Evolutionary conservation across 2,888 invertebrate genomes (phyloP).

Genomic region (Laspeyria flexula): DNA sequence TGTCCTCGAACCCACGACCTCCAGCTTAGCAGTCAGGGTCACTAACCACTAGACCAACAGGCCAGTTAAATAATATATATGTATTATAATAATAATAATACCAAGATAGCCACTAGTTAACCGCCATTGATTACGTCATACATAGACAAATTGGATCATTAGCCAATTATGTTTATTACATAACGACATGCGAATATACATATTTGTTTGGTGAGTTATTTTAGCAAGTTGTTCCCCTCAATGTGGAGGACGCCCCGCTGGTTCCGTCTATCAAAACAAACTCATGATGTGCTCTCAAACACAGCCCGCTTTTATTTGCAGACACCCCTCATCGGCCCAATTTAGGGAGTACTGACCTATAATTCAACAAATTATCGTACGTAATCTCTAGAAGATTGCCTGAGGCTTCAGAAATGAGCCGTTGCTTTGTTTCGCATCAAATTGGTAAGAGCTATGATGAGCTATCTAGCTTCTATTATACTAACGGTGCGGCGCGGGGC

Average conservation of each 20-base stretch:
- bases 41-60: too few species aligned
- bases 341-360: conserved; percentile 38
- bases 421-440: too few species aligned
- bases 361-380: conserved; percentile 31
- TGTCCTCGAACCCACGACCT: too few species aligned
- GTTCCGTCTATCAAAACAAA: conserved; percentile 40
- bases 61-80: too few species aligned
- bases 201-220: conserved; percentile 37
- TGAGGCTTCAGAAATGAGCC: not conserved
- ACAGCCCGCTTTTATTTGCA: conserved; percentile 51
- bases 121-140: not conserved
- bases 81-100: too few species aligned
- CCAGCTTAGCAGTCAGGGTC: too few species aligned
- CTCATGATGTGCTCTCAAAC: conserved; percentile 49
- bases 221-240: conserved; percentile 28
- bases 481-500: too few species aligned
- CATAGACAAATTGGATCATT: not conserved
- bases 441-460: too few species aligned
- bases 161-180: not conserved
- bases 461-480: too few species aligned
- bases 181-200: not conserved
- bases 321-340: conserved; percentile 26
- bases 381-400: conserved; percentile 12
- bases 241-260: conserved; percentile 45
- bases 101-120: too few species aligned